These are phyloP conservation scores for Ramphastos sulfuratus DNA, from an alignment of 2,113 vertebrate species.

Conservation along the genomic window DNA sequence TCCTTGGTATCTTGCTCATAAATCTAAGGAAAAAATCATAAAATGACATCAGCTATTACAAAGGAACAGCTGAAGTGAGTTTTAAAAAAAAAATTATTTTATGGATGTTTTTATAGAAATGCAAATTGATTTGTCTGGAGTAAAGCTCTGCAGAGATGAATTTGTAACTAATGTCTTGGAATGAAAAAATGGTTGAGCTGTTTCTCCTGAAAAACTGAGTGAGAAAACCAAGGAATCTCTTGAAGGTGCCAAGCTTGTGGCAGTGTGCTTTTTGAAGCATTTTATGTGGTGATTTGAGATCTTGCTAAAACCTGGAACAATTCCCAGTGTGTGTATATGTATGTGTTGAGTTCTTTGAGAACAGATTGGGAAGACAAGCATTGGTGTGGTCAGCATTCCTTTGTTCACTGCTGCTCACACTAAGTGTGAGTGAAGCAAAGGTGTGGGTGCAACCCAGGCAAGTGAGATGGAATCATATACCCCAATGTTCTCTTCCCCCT, in stretches of 20 bases:
- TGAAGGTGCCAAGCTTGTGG: neutral
- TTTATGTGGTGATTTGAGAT: neutral
- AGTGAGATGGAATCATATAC: fast-evolving
- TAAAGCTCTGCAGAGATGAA: neutral
- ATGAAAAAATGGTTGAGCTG: neutral
- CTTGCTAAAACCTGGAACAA: neutral
- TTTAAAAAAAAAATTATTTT: neutral
- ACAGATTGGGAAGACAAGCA: neutral
- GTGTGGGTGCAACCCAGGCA: neutral
- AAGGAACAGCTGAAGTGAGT: neutral
- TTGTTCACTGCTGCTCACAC: fast-evolving
- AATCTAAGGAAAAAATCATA: neutral
- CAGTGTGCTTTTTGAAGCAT: neutral
- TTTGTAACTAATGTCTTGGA: neutral
- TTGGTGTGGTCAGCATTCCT: fast-evolving
- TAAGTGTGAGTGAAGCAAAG: neutral
- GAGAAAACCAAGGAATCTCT: neutral
- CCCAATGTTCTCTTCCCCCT: neutral
- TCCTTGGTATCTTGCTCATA: too few relatives aligned
- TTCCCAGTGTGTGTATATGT: neutral
- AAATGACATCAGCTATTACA: neutral
- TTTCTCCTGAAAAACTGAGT: neutral
- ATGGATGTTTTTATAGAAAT: neutral
- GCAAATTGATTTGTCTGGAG: neutral
- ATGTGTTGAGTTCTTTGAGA: neutral